Evolutionary conservation across 2,888 invertebrate species (phyloP).

Genomic region (Camptogramma bilineatum): DNA sequence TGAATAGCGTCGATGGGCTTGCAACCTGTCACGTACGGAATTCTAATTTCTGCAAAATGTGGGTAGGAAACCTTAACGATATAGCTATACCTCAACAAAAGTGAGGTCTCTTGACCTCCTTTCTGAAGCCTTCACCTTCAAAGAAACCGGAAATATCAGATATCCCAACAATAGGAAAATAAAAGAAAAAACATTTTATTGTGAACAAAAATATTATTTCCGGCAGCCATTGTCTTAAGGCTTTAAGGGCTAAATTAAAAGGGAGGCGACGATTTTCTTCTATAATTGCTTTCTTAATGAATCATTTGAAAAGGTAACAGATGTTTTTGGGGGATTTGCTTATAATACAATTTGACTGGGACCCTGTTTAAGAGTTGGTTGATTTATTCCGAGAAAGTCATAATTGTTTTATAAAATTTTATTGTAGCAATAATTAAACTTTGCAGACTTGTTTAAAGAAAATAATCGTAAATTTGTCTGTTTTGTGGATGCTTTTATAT

Average conservation of each 20-base stretch:
- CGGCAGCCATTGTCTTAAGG: constrained; percentile 46
- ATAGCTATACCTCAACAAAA: no score
- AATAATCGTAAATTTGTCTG: background rate
- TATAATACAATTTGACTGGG: constrained; percentile 26
- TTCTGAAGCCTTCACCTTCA: background rate
- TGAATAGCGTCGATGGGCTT: no score
- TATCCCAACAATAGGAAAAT: constrained; percentile 23
- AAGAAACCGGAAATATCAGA: background rate
- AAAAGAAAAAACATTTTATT: constrained; percentile 44
- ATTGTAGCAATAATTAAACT: background rate
- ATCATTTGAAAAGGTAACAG: constrained; percentile 56
- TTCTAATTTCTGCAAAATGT: no score
- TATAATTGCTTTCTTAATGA: constrained; percentile 64
- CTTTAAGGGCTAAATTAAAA: constrained; percentile 53
- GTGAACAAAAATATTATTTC: constrained; percentile 48
- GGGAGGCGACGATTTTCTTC: constrained; percentile 52
- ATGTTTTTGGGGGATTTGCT: constrained; percentile 43
- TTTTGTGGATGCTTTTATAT: background rate
- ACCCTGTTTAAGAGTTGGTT: constrained; percentile 10
- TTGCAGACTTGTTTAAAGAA: background rate
- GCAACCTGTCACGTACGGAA: no score
- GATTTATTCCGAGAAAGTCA: constrained; percentile 24
- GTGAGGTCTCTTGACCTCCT: no score
- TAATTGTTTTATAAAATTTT: background rate
- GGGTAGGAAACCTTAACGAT: no score